A percentile compares a stretch with the other conserved stretches of the same genome.
phyloP scores from a whole-genome alignment of 2,888 invertebrate genomes.

The Pyrrhosoma nymphula region DNA sequence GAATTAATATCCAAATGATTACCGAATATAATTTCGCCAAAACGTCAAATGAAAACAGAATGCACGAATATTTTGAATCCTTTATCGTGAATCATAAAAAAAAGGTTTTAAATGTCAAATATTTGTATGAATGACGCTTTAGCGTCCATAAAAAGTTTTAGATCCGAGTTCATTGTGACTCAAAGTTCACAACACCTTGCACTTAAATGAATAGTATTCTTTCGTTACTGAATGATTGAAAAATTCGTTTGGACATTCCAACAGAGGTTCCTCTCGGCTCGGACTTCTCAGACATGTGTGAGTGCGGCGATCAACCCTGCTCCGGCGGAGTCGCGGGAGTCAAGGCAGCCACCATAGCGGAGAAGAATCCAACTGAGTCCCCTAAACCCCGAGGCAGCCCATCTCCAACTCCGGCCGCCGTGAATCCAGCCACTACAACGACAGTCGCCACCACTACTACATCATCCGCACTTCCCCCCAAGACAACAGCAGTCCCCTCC shows the following conservation, averaged over 20 bases:
- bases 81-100: no score
- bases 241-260: conserved; percentile 67
- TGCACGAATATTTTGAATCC: no score
- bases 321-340: neutral
- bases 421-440: neutral
- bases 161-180: no score
- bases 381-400: neutral
- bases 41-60: no score
- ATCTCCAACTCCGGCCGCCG: neutral
- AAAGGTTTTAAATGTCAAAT: no score
- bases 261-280: conserved; percentile 76
- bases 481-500: neutral
- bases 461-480: neutral
- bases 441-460: neutral
- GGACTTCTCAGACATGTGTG: conserved; percentile 79
- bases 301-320: conserved; percentile 75
- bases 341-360: neutral
- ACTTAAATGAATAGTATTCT: no score
- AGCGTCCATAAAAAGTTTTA: no score
- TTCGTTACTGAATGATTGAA: no score
- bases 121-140: no score
- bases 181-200: no score
- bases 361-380: neutral
- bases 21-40: no score
- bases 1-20: no score